These are phyloP conservation scores for Buathra laborator DNA, from an alignment of 2,888 invertebrate genomes.

Conservation along the genomic window DNA sequence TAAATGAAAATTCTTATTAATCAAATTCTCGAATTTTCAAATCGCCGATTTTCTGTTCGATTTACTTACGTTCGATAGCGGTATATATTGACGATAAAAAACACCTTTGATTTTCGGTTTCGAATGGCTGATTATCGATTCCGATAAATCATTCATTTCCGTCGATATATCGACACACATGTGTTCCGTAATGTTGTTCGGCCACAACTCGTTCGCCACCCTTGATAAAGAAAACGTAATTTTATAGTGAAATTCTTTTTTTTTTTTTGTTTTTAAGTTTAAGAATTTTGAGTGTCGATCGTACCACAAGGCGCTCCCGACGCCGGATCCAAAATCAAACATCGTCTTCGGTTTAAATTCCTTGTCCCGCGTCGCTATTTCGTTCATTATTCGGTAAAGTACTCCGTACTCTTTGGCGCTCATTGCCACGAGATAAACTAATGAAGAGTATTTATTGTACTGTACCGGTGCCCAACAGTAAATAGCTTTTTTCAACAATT, in stretches of 20 bases:
- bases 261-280: constrained; percentile 25
- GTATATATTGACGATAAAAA: constrained; percentile 93
- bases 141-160: constrained; percentile 93
- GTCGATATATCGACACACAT: constrained; percentile 93
- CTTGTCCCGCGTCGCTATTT: constrained; percentile 89
- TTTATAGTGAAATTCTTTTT: not conserved
- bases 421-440: constrained; percentile 91
- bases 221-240: constrained; percentile 81
- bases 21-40: not conserved
- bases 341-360: constrained; percentile 91
- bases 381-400: constrained; percentile 90
- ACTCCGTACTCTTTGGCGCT: constrained; percentile 92
- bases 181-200: constrained; percentile 91
- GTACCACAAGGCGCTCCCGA: constrained; percentile 94
- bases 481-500: constrained; percentile 87
- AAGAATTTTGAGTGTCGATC: constrained; percentile 55
- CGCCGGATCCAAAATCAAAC: constrained; percentile 97
- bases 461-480: constrained; percentile 92
- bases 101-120: constrained; percentile 88
- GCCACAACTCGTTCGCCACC: constrained; percentile 92
- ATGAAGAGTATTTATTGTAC: constrained; percentile 88
- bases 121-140: constrained; percentile 89
- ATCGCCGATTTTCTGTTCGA: constrained; percentile 11
- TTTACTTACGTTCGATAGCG: constrained; percentile 84
- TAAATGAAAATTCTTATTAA: constrained; percentile 40